Conservation (phyloP, 1,140 invertebrate genomes). For the Luehdorfia chinensis region DNA sequence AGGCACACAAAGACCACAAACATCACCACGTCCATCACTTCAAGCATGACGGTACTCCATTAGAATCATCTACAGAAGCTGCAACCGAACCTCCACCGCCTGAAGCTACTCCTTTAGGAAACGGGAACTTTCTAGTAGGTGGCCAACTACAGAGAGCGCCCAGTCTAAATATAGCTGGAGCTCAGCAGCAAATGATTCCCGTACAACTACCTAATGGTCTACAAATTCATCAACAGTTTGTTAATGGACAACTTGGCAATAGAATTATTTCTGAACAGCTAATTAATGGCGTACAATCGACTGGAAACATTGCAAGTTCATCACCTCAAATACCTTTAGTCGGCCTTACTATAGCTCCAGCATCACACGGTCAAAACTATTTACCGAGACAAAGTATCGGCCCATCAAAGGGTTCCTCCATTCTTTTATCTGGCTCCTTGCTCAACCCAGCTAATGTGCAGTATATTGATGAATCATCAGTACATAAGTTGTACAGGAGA, state of each 20-base stretch:
- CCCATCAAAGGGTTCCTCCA: conserved; percentile 46
- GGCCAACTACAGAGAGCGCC: conserved; percentile 84
- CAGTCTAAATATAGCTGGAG: conserved; percentile 78
- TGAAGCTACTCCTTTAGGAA: conserved; percentile 65
- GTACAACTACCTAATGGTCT: conserved; percentile 66
- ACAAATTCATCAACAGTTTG: conserved; percentile 76
- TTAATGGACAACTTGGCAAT: conserved; percentile 80
- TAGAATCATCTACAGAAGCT: conserved; percentile 74
- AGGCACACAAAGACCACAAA: conserved; percentile 90
- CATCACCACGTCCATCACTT: conserved; percentile 89
- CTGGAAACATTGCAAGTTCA: conserved; percentile 26
- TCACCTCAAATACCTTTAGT: conserved; percentile 30
- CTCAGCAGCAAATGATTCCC: conserved; percentile 72
- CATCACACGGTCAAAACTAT: conserved; percentile 29
- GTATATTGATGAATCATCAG: conserved; percentile 76
- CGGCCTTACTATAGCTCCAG: conserved; percentile 25
- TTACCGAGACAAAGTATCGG: conserved; percentile 33
- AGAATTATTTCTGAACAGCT: conserved; percentile 79
- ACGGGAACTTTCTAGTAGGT: conserved; percentile 80
- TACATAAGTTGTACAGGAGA: conserved; percentile 77
- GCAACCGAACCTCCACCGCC: conserved; percentile 78
- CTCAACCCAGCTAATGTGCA: conserved; percentile 78
- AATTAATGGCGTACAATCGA: conserved; percentile 49
- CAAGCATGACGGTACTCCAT: conserved; percentile 83
- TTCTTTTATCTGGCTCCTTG: conserved; percentile 60